phyloP scores from a whole-genome alignment of 2,888 invertebrate genomes.

The Prenolepis imparis region DNA sequence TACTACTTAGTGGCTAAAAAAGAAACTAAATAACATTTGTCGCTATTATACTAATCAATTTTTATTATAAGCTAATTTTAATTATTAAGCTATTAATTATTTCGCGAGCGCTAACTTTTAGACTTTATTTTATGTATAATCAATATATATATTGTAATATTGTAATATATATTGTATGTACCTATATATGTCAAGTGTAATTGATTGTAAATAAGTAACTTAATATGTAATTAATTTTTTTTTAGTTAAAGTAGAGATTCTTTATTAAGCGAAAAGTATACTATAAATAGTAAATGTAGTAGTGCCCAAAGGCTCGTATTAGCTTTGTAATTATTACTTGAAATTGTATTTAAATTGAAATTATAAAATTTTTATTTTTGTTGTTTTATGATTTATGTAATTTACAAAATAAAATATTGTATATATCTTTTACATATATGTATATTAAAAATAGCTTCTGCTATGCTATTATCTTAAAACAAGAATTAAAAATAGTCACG shows the following conservation, averaged over 20 bases:
- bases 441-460: not conserved
- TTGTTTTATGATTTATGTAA: no score
- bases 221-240: not conserved
- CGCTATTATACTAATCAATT: conserved; percentile 2
- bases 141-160: not conserved
- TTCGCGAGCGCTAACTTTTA: not conserved
- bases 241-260: not conserved
- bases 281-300: no score
- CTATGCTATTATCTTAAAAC: not conserved
- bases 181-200: not conserved
- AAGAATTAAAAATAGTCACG: conserved; percentile 10
- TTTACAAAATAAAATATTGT: not conserved
- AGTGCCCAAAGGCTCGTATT: no score
- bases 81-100: not conserved
- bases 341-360: conserved; percentile 1
- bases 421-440: not conserved
- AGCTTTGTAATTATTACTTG: not conserved
- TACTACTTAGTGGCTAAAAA: not conserved
- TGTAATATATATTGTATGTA: no score
- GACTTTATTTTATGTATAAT: not conserved
- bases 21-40: not conserved
- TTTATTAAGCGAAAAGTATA: no score
- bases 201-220: not conserved
- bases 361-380: not conserved
- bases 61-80: not conserved